Evolutionary conservation across 2,113 vertebrate species (phyloP).

Genomic region (Xiphophorus couchianus): DNA sequence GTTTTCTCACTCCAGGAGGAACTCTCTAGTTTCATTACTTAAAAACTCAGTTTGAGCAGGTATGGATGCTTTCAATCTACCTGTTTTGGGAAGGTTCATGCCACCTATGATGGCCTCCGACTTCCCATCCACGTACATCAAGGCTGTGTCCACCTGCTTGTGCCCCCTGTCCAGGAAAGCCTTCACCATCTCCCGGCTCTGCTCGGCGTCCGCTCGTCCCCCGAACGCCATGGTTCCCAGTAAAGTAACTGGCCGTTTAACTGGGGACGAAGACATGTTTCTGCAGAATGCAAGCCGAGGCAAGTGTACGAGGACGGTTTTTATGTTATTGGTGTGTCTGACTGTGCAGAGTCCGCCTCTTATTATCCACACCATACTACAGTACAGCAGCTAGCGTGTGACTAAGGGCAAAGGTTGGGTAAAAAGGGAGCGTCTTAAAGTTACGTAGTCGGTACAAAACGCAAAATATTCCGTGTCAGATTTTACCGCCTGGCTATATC

Average conservation of each 20-base stretch:
- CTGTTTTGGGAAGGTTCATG: conserved; percentile 80
- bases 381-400: background rate
- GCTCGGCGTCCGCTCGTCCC: conserved; percentile 78
- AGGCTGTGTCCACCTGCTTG: conserved; percentile 86
- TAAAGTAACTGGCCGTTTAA: conserved; percentile 74
- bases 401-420: conserved; percentile 43
- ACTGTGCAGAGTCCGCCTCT: conserved; percentile 16
- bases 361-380: conserved; percentile 58
- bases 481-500: background rate
- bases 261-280: conserved; percentile 68
- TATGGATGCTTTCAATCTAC: conserved; percentile 26
- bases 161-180: conserved; percentile 83
- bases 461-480: background rate
- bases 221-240: conserved; percentile 92
- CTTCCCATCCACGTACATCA: conserved; percentile 88
- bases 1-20: background rate
- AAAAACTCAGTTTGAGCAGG: no score
- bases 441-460: conserved; percentile 11
- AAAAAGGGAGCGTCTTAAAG: conserved; percentile 68
- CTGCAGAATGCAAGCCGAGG: background rate
- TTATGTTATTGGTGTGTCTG: background rate
- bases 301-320: background rate
- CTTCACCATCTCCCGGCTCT: conserved; percentile 80
- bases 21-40: background rate
- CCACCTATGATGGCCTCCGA: conserved; percentile 86